Evolutionary conservation across 2,888 invertebrate genomes (phyloP).

Genomic region (Shargacucullia verbasci): DNA sequence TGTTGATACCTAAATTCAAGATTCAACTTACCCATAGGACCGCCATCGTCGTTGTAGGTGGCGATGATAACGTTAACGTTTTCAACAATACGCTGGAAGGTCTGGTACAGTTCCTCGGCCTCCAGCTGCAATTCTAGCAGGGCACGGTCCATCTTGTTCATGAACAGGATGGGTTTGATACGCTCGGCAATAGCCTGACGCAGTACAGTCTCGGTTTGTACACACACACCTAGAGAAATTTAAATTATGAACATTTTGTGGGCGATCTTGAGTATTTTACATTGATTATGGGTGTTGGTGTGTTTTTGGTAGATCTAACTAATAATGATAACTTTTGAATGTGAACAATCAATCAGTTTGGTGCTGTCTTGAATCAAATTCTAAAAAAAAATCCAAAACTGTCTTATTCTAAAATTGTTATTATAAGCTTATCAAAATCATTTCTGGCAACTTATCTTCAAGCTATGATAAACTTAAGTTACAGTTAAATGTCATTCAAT

Average conservation of each 20-base stretch:
- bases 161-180: conserved; percentile 99
- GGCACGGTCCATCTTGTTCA: conserved; percentile 99
- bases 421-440: too few relatives aligned
- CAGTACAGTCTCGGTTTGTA: conserved; percentile 99
- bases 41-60: conserved; percentile 98
- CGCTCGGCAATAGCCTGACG: conserved; percentile 99
- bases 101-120: conserved; percentile 99
- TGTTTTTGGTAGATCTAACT: too few relatives aligned
- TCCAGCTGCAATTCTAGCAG: conserved; percentile 98
- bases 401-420: too few relatives aligned
- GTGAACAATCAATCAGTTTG: too few relatives aligned
- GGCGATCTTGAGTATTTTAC: neutral
- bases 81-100: conserved; percentile 99
- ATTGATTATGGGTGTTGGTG: too few relatives aligned
- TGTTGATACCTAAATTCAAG: too few relatives aligned
- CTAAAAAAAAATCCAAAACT: too few relatives aligned
- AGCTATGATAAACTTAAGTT: too few relatives aligned
- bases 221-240: conserved; percentile 95
- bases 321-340: too few relatives aligned
- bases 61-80: conserved; percentile 99
- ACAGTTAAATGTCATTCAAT: conserved; percentile 40
- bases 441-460: too few relatives aligned
- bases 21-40: conserved; percentile 95
- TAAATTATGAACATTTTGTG: neutral
- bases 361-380: too few relatives aligned